These are phyloP conservation scores for Oncopeltus fasciatus DNA, from an alignment of 1,140 invertebrate genomes.

Conservation along the genomic window DNA sequence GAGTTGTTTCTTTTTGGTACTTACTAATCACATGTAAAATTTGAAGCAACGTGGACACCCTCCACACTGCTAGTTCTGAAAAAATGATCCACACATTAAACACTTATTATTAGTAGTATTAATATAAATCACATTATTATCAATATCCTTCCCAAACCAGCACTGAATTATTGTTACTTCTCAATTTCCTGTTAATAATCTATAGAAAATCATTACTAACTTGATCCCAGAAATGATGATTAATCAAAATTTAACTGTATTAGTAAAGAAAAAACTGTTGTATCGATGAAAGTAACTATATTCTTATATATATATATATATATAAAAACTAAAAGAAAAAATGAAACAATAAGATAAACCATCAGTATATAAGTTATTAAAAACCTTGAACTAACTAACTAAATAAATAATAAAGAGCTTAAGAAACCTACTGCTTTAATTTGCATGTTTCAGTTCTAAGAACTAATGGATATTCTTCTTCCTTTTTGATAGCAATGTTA, in stretches of 20 bases:
- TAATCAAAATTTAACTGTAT: too few species aligned
- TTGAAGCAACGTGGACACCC: conserved; percentile 19
- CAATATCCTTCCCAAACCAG: too few species aligned
- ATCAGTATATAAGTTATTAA: not conserved
- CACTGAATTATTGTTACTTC: too few species aligned
- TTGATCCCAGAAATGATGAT: too few species aligned
- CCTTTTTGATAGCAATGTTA: conserved; percentile 39
- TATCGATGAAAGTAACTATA: too few species aligned
- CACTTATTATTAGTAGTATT: too few species aligned
- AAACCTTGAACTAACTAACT: not conserved
- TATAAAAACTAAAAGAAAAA: not conserved
- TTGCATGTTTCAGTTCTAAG: conserved; percentile 42
- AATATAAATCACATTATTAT: too few species aligned
- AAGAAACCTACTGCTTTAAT: conserved; percentile 29
- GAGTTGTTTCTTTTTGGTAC: conserved; percentile 8
- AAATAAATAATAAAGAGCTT: not conserved
- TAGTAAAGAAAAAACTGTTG: too few species aligned
- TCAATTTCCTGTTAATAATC: too few species aligned
- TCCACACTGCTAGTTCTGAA: too few species aligned
- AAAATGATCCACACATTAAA: not conserved
- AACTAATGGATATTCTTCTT: conserved; percentile 49
- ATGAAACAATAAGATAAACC: not conserved
- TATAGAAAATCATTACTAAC: too few species aligned
- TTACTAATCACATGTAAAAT: conserved; percentile 36
- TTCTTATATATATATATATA: too few species aligned